Evolutionary conservation across 2,797 vertebrate genomes (phyloP).

Genomic region (Enteromius trimaculatus): DNA sequence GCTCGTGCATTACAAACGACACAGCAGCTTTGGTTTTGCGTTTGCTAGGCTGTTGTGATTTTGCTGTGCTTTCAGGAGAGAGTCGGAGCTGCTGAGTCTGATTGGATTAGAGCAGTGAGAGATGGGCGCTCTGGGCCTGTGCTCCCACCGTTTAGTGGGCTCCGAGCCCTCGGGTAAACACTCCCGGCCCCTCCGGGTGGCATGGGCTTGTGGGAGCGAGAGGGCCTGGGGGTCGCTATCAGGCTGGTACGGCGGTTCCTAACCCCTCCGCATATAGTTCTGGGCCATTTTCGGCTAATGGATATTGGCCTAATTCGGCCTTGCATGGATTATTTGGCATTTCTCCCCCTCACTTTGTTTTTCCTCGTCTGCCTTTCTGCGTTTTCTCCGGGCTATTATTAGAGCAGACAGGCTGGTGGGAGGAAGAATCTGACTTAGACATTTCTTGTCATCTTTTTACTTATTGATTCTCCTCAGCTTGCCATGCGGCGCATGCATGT

Average conservation of each 20-base stretch:
- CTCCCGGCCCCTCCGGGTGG: neutral
- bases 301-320: slow-evolving; percentile 73
- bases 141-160: slow-evolving; percentile 35
- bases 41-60: slow-evolving; percentile 24
- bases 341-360: slow-evolving; percentile 71
- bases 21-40: neutral
- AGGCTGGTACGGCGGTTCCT: slow-evolving; percentile 32
- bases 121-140: slow-evolving; percentile 28
- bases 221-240: neutral
- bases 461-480: slow-evolving; percentile 77
- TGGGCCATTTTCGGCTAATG: slow-evolving; percentile 73
- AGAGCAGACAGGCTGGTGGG: slow-evolving; percentile 81
- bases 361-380: slow-evolving; percentile 56
- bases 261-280: slow-evolving; percentile 64
- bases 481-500: slow-evolving; percentile 58
- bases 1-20: neutral
- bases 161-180: slow-evolving; percentile 24
- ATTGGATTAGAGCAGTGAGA: slow-evolving; percentile 41
- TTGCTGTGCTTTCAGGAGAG: slow-evolving; percentile 30
- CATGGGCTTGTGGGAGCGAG: slow-evolving; percentile 13
- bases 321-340: slow-evolving; percentile 72
- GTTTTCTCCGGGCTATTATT: slow-evolving; percentile 82
- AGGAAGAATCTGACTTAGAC: slow-evolving; percentile 80
- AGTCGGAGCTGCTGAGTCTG: slow-evolving; percentile 30
- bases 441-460: slow-evolving; percentile 80